Conservation (phyloP, 2,113 vertebrate species). For the Sinosuthora webbiana region DNA sequence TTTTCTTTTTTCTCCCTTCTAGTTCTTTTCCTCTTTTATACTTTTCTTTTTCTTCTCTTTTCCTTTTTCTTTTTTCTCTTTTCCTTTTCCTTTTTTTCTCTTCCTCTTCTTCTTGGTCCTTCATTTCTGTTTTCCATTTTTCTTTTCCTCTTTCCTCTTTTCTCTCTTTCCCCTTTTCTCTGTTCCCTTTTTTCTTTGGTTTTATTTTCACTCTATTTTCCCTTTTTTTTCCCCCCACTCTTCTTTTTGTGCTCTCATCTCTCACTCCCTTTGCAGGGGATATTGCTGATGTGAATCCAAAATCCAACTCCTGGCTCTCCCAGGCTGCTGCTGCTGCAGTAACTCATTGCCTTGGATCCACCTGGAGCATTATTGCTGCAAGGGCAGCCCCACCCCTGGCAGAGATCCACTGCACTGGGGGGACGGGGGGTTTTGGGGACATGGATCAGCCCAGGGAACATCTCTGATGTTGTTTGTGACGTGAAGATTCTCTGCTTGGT, state of each 20-base stretch:
- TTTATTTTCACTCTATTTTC: not conserved
- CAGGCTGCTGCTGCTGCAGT: not conserved
- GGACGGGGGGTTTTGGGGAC: fast-evolving
- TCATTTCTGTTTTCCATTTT: too few species aligned
- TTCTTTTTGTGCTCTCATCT: not conserved
- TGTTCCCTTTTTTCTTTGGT: not conserved
- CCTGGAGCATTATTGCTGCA: fast-evolving
- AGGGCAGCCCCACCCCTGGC: not conserved
- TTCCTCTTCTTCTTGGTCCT: too few species aligned
- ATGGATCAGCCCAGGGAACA: fast-evolving
- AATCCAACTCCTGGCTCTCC: not conserved
- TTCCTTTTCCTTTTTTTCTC: too few species aligned
- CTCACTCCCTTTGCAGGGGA: not conserved
- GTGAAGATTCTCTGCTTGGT: not conserved
- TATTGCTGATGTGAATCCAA: not conserved
- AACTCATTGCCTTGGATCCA: fast-evolving
- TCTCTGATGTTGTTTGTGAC: not conserved
- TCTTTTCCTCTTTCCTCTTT: fast-evolving
- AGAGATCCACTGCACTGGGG: fast-evolving
- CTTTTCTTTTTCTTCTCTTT: too few species aligned
- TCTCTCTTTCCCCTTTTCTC: too few species aligned
- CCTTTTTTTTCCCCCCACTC: not conserved
- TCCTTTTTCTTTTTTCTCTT: fast-evolving
- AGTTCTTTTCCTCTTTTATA: fast-evolving
- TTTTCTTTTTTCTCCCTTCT: too few species aligned